Percentiles rank a stretch among this genome's conserved stretches.
phyloP scores from a whole-genome alignment of 1,140 invertebrate genomes.

The Linepithema humile region DNA sequence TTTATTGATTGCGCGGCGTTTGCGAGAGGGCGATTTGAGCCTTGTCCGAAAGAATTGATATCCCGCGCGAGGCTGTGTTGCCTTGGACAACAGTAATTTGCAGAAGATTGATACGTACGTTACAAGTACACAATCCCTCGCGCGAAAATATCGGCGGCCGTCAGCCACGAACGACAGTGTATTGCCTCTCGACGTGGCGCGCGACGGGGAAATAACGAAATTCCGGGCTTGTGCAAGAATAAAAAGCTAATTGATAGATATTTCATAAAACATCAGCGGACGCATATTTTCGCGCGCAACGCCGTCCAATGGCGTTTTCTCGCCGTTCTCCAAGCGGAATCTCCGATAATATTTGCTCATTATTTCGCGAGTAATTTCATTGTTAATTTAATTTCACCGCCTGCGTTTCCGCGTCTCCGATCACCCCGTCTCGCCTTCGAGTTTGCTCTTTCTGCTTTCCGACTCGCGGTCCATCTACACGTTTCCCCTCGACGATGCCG shows the following conservation, averaged over 20 bases:
- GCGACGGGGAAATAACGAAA: slow-evolving; percentile 34
- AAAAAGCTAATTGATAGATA: slow-evolving; percentile 48
- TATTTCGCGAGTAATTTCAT: slow-evolving; percentile 45
- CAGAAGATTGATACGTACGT: slow-evolving; percentile 51
- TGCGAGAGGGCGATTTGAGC: slow-evolving; percentile 28
- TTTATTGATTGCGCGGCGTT: slow-evolving; percentile 47
- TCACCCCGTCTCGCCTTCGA: background rate
- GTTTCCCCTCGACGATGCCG: background rate
- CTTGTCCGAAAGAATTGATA: slow-evolving; percentile 49
- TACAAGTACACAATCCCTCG: slow-evolving; percentile 7
- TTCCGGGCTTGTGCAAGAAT: background rate
- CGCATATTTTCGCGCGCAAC: slow-evolving; percentile 7
- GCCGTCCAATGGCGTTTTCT: background rate
- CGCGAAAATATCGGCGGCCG: slow-evolving; percentile 28
- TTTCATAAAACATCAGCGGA: slow-evolving; percentile 13
- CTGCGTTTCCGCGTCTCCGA: too few relatives aligned
- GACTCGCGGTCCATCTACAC: background rate
- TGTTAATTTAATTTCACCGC: slow-evolving; percentile 47
- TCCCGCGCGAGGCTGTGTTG: slow-evolving; percentile 22
- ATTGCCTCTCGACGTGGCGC: background rate
- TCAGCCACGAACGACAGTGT: background rate
- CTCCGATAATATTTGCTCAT: slow-evolving; percentile 51
- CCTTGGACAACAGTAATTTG: slow-evolving; percentile 49
- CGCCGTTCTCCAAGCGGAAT: slow-evolving; percentile 10
- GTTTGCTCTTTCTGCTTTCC: slow-evolving; percentile 25